Conservation (phyloP, 2,888 invertebrate genomes). For the Pyrgus malvae region DNA sequence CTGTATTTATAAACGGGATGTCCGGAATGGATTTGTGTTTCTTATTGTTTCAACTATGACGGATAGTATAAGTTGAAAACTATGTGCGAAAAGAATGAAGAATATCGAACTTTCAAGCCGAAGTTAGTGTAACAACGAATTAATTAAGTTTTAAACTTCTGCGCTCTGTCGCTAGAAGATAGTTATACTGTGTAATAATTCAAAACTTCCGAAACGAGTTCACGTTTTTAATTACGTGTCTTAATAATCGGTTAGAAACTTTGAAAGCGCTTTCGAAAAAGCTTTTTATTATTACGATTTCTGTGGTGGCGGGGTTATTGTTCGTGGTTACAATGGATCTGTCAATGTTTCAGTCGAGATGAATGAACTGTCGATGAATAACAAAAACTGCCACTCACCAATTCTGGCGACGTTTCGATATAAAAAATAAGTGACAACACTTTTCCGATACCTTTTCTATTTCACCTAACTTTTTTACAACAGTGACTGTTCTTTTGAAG, state of each 20-base stretch:
- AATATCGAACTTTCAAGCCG: conserved; percentile 14
- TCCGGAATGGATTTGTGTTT: too few relatives aligned
- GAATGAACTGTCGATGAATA: conserved; percentile 66
- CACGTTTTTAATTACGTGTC: conserved; percentile 27
- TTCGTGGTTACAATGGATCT: conserved; percentile 68
- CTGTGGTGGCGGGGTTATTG: conserved; percentile 57
- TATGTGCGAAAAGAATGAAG: conserved; percentile 16
- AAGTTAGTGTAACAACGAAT: conserved; percentile 21
- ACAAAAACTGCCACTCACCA: conserved; percentile 44
- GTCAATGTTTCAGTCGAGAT: conserved; percentile 72
- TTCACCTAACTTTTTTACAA: conserved; percentile 15
- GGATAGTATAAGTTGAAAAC: not conserved
- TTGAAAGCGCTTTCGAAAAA: conserved; percentile 30
- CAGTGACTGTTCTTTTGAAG: conserved; percentile 1
- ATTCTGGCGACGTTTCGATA: conserved; percentile 45
- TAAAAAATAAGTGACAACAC: conserved; percentile 34
- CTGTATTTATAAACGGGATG: too few relatives aligned
- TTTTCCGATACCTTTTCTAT: conserved; percentile 31
- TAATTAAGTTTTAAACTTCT: conserved; percentile 25
- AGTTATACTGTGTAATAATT: conserved; percentile 24
- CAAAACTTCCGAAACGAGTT: conserved; percentile 23
- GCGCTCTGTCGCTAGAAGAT: conserved; percentile 16
- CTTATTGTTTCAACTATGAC: not conserved
- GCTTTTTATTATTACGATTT: conserved; percentile 50
- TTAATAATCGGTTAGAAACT: conserved; percentile 28